Base-by-base conservation (phyloP, 2,888 invertebrate genomes). In the Pseudeuparius sepicola region DNA sequence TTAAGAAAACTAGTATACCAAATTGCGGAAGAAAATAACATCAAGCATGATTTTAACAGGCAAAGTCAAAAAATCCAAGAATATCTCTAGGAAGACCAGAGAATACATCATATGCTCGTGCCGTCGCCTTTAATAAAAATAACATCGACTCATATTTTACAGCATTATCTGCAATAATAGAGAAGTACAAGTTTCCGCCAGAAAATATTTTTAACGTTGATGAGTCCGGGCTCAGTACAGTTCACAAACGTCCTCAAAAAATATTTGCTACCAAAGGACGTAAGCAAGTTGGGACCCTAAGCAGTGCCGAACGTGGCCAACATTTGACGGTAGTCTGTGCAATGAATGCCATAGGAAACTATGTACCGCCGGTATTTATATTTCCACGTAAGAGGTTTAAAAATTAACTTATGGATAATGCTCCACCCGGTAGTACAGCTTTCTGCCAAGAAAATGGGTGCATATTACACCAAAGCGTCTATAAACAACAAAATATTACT, bases 21-120 rank as follows among this genome's bases (percentile, higher is more conserved):
- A 26, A 26, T 26, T 14, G 11, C 26, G 5, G 26, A 26, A n/a
- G 14, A 26, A n/a, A 13, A 26, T 10, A 26, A 26, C 13, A 26
- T 26, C 14, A 26, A 10, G 5, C 26, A 26, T 14, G 3, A 14
- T 54, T 84, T 90, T 92, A 92, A 93, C 63, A 29, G 18, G 35
- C 18, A 20, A 31, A 30, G 35, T 32, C 26, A 15, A 15, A 30
- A 10, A 35, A 27, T 14, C 13, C 26, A 10, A 15, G 29, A 7
- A 35, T 16, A 10, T 16, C 30, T 15, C 18, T 35, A 3, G 10
- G 32, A 23, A 23, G 24, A 12, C 24, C 32, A 12, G 32, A 31
- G 14, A 16, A 26, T 26, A 37, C 30, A 4, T 33, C 32, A 12
- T 14, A 9, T 20, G 35, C 28, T 15, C 20, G 18, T 14, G 30